A percentile compares a stretch with the other conserved stretches of the same genome.
These are phyloP conservation scores for Agrilus mali DNA, from an alignment of 2,888 invertebrate genomes.

Conservation along the genomic window DNA sequence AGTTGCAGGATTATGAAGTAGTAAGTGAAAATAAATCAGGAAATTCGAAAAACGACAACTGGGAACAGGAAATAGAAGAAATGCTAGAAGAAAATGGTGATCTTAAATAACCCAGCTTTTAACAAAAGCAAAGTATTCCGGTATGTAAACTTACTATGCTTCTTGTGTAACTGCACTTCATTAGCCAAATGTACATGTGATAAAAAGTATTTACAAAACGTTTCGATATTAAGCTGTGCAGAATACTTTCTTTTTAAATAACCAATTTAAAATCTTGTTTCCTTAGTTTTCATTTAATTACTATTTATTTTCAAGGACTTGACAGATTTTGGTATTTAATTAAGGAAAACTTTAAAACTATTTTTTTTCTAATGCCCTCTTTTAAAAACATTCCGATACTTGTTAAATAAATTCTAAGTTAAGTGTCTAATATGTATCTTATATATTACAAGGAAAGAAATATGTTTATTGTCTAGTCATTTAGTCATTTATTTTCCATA, in stretches of 20 bases:
- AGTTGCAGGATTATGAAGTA: slow-evolving; percentile 90
- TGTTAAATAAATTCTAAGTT: too few relatives aligned
- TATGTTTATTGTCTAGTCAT: too few relatives aligned
- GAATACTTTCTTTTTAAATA: neutral
- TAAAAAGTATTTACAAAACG: neutral
- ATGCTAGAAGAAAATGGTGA: slow-evolving; percentile 31
- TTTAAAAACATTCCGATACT: too few relatives aligned
- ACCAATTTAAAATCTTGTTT: neutral
- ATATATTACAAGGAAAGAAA: too few relatives aligned
- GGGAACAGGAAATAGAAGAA: slow-evolving; percentile 34
- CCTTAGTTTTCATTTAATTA: slow-evolving; percentile 10
- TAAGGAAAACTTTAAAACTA: too few relatives aligned
- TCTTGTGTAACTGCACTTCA: too few relatives aligned
- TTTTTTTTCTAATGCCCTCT: too few relatives aligned
- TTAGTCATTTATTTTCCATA: too few relatives aligned
- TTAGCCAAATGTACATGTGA: neutral
- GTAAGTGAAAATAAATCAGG: slow-evolving; percentile 48
- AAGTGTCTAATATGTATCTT: too few relatives aligned
- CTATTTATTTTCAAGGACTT: slow-evolving; percentile 9
- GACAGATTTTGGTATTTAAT: too few relatives aligned
- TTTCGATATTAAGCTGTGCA: neutral
- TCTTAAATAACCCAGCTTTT: slow-evolving; percentile 22
- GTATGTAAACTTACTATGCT: too few relatives aligned
- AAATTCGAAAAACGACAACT: slow-evolving; percentile 31
- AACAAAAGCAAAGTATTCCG: neutral